phyloP scores from a whole-genome alignment of 2,113 vertebrate genomes.

The Aleadryas rufinucha region DNA sequence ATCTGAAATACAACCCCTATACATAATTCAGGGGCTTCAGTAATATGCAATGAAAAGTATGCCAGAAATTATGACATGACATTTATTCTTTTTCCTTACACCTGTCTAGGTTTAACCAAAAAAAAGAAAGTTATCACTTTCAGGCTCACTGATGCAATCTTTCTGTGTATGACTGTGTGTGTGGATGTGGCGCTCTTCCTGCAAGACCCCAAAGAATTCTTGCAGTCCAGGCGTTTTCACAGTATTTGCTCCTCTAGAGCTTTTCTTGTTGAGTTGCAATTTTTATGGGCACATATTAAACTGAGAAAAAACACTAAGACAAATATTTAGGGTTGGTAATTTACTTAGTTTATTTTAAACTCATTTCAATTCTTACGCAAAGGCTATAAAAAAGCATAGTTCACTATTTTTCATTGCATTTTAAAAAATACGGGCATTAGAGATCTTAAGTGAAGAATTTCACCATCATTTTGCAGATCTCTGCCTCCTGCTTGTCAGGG shows the following conservation, averaged over 20 bases:
- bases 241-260: background rate
- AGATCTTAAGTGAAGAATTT: background rate
- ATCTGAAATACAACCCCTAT: background rate
- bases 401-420: background rate
- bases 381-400: background rate
- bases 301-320: background rate
- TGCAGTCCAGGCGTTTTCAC: rapidly evolving
- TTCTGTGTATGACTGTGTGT: background rate
- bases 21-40: background rate
- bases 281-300: background rate
- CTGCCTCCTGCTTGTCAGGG: background rate
- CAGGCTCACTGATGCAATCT: background rate
- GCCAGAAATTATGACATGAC: background rate
- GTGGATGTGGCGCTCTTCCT: background rate
- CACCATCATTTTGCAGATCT: background rate
- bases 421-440: background rate
- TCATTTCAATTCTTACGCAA: background rate
- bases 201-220: background rate
- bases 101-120: background rate
- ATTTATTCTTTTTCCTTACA: background rate
- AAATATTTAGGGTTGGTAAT: background rate
- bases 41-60: background rate
- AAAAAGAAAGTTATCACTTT: background rate
- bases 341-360: background rate
- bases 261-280: background rate